A percentile compares a stretch with the other conserved stretches of the same genome.
Evolutionary conservation across 2,113 vertebrate genomes (phyloP).

Genomic region (Onychostoma macrolepis): DNA sequence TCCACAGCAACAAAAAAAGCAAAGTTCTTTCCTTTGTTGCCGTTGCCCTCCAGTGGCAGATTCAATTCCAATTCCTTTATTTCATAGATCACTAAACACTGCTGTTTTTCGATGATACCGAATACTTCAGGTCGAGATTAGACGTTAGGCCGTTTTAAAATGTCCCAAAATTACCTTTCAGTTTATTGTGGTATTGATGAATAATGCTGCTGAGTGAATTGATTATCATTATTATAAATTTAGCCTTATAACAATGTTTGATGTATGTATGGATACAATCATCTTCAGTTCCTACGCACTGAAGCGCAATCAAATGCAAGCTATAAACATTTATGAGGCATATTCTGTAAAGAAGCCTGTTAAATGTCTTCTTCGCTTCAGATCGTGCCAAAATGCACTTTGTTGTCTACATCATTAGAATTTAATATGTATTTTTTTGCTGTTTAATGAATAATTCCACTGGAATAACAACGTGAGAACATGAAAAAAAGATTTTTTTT

Average conservation of each 20-base stretch:
- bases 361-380: neutral
- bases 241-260: neutral
- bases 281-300: neutral
- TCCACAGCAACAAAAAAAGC: slow-evolving; percentile 33
- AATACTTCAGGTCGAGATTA: neutral
- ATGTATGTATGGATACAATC: neutral
- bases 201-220: neutral
- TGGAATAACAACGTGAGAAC: slow-evolving; percentile 33
- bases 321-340: slow-evolving; percentile 18
- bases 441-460: slow-evolving; percentile 47
- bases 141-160: neutral
- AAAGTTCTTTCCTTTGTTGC: neutral
- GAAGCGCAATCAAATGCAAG: neutral
- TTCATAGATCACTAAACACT: neutral
- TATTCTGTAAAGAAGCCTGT: neutral
- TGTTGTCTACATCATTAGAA: slow-evolving; percentile 33
- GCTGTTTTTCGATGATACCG: neutral
- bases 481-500: slow-evolving; percentile 2
- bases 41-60: slow-evolving; percentile 31
- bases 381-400: neutral
- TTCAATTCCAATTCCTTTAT: neutral
- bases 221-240: neutral
- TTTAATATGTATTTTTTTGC: slow-evolving; percentile 14
- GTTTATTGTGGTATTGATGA: neutral
- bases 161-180: neutral